These are phyloP conservation scores for Lytechinus variegatus DNA, from an alignment of 35 echinoderm and acorn worm species.

Conservation along the genomic window DNA sequence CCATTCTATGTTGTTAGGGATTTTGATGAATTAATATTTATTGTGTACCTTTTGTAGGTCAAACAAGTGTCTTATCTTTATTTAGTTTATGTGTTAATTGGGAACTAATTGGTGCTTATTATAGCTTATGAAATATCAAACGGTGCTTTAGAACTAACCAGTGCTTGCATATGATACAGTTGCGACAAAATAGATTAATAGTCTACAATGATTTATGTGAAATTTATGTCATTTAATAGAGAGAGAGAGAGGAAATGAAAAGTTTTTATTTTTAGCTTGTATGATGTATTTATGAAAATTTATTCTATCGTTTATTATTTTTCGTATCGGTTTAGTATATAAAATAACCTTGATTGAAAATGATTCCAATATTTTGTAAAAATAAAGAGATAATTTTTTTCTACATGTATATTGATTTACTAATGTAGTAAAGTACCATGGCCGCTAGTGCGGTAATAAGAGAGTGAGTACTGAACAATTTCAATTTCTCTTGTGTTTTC, in stretches of 20 bases:
- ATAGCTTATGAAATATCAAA: neutral
- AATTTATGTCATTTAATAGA: neutral
- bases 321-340: neutral
- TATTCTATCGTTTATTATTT: neutral
- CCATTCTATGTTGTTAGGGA: neutral
- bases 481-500: neutral
- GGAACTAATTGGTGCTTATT: constrained; percentile 1
- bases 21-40: neutral
- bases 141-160: constrained; percentile 1
- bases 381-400: neutral
- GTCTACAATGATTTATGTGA: neutral
- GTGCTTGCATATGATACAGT: neutral
- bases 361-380: neutral
- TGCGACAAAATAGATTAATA: neutral
- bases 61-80: neutral
- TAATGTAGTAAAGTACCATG: neutral
- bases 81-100: neutral
- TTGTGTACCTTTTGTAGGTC: neutral
- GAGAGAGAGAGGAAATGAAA: neutral
- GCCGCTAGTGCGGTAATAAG: neutral
- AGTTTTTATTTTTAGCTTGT: neutral
- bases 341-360: neutral
- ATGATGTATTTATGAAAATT: neutral
- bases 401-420: neutral
- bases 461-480: neutral